Base-by-base conservation (phyloP, 2,888 invertebrate genomes). In the Teleogryllus oceanicus region DNA sequence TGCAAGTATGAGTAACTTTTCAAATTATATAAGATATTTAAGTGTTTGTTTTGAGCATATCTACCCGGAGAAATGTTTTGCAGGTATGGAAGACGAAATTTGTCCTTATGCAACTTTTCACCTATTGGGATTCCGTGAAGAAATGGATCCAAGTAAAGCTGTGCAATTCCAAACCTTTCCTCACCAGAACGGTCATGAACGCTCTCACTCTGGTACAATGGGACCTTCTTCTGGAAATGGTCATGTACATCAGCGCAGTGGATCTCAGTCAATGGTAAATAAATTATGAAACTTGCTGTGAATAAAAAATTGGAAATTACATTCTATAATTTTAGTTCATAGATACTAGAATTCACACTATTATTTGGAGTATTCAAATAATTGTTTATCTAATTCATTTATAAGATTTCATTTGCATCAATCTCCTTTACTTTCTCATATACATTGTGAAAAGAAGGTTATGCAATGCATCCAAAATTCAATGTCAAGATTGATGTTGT, bases 31-130 rank as follows among this genome's bases (percentile, higher is more conserved):
- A 37, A 37, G 37, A 37, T 37, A 37, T 8, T 37, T 37, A 37
- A 37, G 5, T 8, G 8, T 37, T 37, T 50, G 11, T 49, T n/a
- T 49, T 77, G 77, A 77, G 51, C 80, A 74, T 50, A 49, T 80
- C 80, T 80, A 78, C 80, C 78, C 78, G 51, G 37, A 49, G n/a
- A 11, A 49, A 16, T 83, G 83, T 82, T 83, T 85, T 87, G 81
- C 90, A 94, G 96, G 96, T 87, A 95, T 96, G 93, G 96, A 97
- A 87, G 97, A 97, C 86, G 97, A 97, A 88, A 97, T 97, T 87
- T 97, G 97, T 89, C 97, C 97, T 76, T 97, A 97, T 88, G 97
- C 97, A 12, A 97, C 97, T 75, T 97, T 97, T 94, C 97, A 97
- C 88, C 90, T 96, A 85, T 92, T 96, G 81, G 96, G 96, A 84